Conservation (phyloP, 2,888 invertebrate species). For the Agrochola lota region DNA sequence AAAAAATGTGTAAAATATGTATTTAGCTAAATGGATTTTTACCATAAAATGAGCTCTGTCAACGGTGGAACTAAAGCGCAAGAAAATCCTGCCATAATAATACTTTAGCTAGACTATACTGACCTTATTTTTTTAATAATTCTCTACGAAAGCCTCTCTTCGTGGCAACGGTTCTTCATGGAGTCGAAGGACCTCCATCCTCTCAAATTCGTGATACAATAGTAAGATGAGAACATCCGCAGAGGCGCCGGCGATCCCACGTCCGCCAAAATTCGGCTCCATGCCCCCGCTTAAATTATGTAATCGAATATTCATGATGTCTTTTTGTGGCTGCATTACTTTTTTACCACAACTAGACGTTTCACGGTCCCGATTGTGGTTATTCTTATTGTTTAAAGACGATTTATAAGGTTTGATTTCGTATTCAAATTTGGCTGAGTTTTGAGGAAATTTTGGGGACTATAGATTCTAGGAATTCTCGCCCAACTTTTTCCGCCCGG, state of each 20-base stretch:
- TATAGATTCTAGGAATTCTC: constrained; percentile 21
- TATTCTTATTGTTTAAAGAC: constrained; percentile 42
- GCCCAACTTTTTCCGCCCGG: not conserved
- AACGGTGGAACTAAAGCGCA: not conserved
- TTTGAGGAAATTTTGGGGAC: constrained; percentile 6
- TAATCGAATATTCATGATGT: constrained; percentile 84
- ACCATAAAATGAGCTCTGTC: constrained; percentile 1
- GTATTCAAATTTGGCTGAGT: not conserved
- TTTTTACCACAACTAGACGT: constrained; percentile 70
- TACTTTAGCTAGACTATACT: not conserved
- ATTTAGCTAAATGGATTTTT: constrained; percentile 10
- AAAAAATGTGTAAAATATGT: constrained; percentile 19
- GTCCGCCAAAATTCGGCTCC: constrained; percentile 72
- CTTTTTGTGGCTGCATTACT: constrained; percentile 76
- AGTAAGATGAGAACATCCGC: constrained; percentile 69
- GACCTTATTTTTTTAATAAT: not conserved
- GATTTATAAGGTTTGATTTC: constrained; percentile 21
- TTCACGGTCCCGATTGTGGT: constrained; percentile 56
- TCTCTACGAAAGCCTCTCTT: not conserved
- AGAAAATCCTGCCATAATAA: constrained; percentile 22
- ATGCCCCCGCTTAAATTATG: constrained; percentile 81
- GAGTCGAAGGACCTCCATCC: not conserved
- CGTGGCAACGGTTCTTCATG: not conserved
- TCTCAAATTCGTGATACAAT: constrained; percentile 62
- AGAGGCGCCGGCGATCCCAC: constrained; percentile 78